Conservation (phyloP, 2,888 invertebrate genomes). For the Drosophila antonietae region DNA sequence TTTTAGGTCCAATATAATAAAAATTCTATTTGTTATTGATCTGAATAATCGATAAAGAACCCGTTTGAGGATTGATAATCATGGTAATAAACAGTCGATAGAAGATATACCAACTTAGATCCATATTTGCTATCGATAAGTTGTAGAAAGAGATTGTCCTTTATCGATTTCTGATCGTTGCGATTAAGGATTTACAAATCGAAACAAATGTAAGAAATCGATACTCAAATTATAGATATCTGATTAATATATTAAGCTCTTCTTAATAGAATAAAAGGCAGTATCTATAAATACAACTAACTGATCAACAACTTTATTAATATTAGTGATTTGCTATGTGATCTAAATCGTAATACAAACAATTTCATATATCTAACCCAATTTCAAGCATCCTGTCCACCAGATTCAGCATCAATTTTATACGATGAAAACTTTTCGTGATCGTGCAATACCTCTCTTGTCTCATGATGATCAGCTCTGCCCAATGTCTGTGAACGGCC, state of each 20-base stretch:
- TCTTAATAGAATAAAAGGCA: too few relatives aligned
- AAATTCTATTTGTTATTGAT: not conserved
- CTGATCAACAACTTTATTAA: not conserved
- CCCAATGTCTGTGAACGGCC: slow-evolving; percentile 55
- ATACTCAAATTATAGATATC: too few relatives aligned
- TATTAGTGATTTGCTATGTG: not conserved
- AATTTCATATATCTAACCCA: not conserved
- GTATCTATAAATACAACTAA: too few relatives aligned
- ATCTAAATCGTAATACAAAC: not conserved
- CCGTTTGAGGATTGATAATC: not conserved
- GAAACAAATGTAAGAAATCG: too few relatives aligned
- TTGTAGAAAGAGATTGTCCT: not conserved
- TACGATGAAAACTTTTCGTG: slow-evolving; percentile 14
- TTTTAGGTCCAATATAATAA: not conserved
- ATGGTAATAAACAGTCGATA: too few relatives aligned
- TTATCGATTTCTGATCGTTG: too few relatives aligned
- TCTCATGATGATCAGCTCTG: slow-evolving; percentile 56
- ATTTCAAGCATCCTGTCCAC: slow-evolving; percentile 16
- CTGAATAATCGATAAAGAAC: not conserved
- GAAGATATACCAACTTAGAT: not conserved
- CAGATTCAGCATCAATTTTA: slow-evolving; percentile 56
- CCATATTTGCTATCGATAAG: not conserved
- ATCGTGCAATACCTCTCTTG: slow-evolving; percentile 34
- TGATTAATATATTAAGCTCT: too few relatives aligned
- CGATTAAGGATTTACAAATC: too few relatives aligned